Evolutionary conservation across 2,797 vertebrate species (phyloP).

Genomic region (Bradypodion pumilum): DNA sequence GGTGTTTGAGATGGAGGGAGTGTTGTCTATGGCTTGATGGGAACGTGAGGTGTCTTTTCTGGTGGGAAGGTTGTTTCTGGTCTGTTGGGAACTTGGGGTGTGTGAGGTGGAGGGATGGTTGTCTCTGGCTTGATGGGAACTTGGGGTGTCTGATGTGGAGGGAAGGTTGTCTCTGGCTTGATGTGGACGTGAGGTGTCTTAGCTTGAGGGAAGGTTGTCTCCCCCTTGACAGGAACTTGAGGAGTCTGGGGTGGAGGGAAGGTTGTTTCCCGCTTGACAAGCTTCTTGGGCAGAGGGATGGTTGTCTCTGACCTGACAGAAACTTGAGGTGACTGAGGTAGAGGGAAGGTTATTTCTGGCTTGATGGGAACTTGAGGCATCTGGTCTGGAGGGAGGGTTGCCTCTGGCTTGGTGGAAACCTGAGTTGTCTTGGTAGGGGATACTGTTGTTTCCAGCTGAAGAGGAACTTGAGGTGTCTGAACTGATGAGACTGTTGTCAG

Average conservation of each 20-base stretch:
- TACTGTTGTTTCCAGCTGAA: neutral
- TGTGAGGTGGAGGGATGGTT: too few relatives aligned
- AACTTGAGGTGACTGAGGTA: neutral
- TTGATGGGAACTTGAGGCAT: neutral
- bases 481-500: neutral
- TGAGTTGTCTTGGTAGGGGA: neutral
- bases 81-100: neutral
- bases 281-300: neutral
- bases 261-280: neutral
- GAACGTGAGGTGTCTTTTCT: neutral
- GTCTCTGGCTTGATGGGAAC: neutral
- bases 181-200: neutral
- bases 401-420: neutral
- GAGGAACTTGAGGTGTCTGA: neutral
- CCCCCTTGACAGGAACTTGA: neutral
- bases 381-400: fast-evolving
- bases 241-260: neutral
- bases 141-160: neutral
- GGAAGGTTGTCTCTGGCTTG: neutral
- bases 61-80: neutral
- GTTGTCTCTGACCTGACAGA: neutral
- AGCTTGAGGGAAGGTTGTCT: neutral
- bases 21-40: neutral
- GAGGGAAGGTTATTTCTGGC: neutral
- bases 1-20: neutral